Conservation (phyloP, 2,888 invertebrate genomes). For the Malachius bipustulatus region DNA sequence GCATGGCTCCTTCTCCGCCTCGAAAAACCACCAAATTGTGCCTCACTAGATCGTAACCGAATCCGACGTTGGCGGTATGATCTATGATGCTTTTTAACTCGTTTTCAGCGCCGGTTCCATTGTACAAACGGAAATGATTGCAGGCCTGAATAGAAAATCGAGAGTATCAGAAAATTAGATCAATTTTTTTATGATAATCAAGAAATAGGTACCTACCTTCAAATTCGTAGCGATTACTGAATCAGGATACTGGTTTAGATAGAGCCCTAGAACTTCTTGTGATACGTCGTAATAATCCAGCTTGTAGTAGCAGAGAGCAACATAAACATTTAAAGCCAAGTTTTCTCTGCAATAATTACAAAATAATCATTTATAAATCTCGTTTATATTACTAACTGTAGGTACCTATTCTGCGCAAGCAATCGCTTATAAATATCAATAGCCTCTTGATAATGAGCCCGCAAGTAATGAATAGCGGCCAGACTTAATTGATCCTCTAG, state of each 20-base stretch:
- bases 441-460: constrained; percentile 96
- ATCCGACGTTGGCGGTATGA: constrained; percentile 58
- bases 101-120: constrained; percentile 87
- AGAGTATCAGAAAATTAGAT: too few relatives aligned
- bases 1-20: constrained; percentile 86
- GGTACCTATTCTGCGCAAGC: constrained; percentile 83
- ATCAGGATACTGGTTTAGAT: constrained; percentile 81
- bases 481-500: constrained; percentile 91
- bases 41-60: constrained; percentile 83
- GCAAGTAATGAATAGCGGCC: constrained; percentile 90
- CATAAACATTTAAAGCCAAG: constrained; percentile 91
- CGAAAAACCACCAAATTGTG: constrained; percentile 94
- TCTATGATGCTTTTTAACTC: constrained; percentile 72
- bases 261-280: constrained; percentile 90
- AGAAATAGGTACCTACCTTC: constrained; percentile 43
- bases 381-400: neutral
- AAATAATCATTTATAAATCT: neutral
- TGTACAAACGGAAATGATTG: constrained; percentile 76
- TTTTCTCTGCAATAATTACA: constrained; percentile 52
- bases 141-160: constrained; percentile 48
- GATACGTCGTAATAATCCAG: constrained; percentile 97
- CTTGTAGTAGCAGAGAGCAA: constrained; percentile 96
- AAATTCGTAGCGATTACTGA: constrained; percentile 93
- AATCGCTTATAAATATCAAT: constrained; percentile 96
- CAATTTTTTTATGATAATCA: neutral